Evolutionary conservation across 2,113 vertebrate genomes (phyloP).

Genomic region (Chamaetylas fuelleborni): DNA sequence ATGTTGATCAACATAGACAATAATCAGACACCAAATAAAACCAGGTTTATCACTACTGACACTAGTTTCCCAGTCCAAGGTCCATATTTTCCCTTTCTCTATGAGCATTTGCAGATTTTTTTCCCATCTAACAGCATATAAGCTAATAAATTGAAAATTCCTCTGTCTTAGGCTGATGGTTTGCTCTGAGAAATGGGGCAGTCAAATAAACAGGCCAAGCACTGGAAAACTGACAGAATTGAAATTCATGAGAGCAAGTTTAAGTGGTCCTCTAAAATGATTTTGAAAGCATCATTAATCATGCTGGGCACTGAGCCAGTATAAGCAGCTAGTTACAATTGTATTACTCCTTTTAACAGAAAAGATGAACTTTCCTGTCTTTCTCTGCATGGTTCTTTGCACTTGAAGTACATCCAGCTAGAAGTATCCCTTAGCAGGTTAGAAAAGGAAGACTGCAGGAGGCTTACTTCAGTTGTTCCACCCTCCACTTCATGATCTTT

Average conservation of each 20-base stretch:
- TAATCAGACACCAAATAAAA: not conserved
- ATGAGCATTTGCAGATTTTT: not conserved
- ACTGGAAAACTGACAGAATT: not conserved
- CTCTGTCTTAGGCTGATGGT: not conserved
- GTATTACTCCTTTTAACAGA: slow-evolving; percentile 2
- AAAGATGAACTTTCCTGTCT: not conserved
- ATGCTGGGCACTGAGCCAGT: not conserved
- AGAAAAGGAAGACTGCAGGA: not conserved
- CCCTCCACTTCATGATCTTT: not conserved
- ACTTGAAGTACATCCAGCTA: not conserved
- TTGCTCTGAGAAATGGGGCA: not conserved
- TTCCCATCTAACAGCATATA: not conserved
- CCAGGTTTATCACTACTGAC: not conserved
- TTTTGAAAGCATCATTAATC: slow-evolving; percentile 50
- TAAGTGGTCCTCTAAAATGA: slow-evolving; percentile 29
- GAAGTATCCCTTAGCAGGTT: not conserved
- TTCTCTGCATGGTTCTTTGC: not conserved
- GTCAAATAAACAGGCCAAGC: slow-evolving; percentile 18
- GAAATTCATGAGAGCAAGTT: slow-evolving; percentile 24
- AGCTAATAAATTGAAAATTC: not conserved
- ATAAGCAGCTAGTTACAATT: slow-evolving; percentile 2
- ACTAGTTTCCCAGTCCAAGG: not conserved
- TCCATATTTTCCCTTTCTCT: not conserved
- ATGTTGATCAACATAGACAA: not conserved
- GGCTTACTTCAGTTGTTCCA: not conserved